Evolutionary conservation across 2,113 vertebrate species (phyloP).

Genomic region (Tachuris rubrigastra): DNA sequence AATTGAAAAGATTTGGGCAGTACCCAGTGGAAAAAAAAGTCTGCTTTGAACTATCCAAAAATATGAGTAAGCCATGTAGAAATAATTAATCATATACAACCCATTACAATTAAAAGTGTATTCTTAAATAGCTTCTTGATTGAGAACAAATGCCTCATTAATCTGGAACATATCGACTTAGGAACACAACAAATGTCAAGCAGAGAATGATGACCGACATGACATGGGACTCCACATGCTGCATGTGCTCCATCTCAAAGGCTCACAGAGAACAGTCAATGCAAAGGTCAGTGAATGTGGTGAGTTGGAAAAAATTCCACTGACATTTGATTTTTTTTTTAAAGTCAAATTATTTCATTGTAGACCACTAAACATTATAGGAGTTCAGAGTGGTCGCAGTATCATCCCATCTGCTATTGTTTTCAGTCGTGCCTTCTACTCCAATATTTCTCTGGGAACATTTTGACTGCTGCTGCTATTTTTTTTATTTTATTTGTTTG

Average conservation of each 20-base stretch:
- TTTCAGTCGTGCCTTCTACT: not conserved
- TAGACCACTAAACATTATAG: not conserved
- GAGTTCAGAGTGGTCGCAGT: not conserved
- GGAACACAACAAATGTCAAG: slow-evolving; percentile 71
- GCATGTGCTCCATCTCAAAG: slow-evolving; percentile 16
- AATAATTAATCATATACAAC: slow-evolving; percentile 77
- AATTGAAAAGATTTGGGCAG: slow-evolving; percentile 25
- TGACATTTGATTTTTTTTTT: not conserved
- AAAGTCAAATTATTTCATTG: not conserved
- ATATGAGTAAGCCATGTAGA: slow-evolving; percentile 64
- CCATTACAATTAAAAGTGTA: slow-evolving; percentile 77
- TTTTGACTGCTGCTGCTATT: not conserved
- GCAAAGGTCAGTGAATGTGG: slow-evolving; percentile 35
- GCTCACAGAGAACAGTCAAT: slow-evolving; percentile 10
- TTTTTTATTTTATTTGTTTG: not conserved
- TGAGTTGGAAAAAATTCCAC: slow-evolving; percentile 21
- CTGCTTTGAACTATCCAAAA: slow-evolving; percentile 60
- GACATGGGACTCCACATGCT: slow-evolving; percentile 50
- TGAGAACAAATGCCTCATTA: slow-evolving; percentile 82
- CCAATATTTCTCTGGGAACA: not conserved
- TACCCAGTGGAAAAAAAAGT: not conserved
- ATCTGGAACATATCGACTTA: slow-evolving; percentile 71
- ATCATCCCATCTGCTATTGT: not conserved
- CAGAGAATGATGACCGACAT: slow-evolving; percentile 66
- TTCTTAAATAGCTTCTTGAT: slow-evolving; percentile 77